These are phyloP conservation scores for Anadara kagoshimensis DNA, from an alignment of 1,140 invertebrate genomes.

Conservation along the genomic window DNA sequence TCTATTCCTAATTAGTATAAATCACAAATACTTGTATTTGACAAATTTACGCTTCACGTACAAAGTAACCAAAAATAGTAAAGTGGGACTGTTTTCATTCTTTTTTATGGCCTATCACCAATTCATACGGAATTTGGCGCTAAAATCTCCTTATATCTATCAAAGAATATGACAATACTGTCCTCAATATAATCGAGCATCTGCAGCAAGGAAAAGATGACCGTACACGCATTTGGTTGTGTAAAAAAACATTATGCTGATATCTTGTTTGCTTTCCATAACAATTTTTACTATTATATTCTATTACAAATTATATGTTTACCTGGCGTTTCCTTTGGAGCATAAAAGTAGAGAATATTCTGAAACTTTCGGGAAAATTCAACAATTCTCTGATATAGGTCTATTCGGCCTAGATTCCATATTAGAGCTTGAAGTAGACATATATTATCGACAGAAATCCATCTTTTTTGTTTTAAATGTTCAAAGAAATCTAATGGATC, in stretches of 20 bases:
- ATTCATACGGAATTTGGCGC: no score
- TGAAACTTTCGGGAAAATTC: slow-evolving; percentile 5
- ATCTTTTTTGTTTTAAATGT: slow-evolving; percentile 3
- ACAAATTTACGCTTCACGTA: no score
- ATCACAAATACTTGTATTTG: no score
- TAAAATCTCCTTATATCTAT: no score
- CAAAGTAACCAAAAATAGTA: no score
- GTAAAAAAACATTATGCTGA: background rate
- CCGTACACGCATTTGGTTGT: background rate
- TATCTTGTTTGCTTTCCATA: background rate
- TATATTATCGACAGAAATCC: slow-evolving; percentile 13
- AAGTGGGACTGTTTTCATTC: no score
- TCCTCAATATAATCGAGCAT: background rate
- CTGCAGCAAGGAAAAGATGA: background rate
- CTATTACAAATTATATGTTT: background rate
- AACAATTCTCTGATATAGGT: slow-evolving; percentile 20
- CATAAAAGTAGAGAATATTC: slow-evolving; percentile 16
- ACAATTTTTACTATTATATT: no score
- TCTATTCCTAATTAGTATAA: no score
- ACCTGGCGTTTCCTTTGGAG: slow-evolving; percentile 24
- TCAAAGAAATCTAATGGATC: slow-evolving; percentile 21
- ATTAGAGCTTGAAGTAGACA: slow-evolving; percentile 14
- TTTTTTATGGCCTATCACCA: no score
- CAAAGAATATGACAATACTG: background rate
- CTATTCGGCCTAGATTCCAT: slow-evolving; percentile 9